Base-by-base conservation (phyloP, 2,113 vertebrate genomes). In the Eurystomus gularis region DNA sequence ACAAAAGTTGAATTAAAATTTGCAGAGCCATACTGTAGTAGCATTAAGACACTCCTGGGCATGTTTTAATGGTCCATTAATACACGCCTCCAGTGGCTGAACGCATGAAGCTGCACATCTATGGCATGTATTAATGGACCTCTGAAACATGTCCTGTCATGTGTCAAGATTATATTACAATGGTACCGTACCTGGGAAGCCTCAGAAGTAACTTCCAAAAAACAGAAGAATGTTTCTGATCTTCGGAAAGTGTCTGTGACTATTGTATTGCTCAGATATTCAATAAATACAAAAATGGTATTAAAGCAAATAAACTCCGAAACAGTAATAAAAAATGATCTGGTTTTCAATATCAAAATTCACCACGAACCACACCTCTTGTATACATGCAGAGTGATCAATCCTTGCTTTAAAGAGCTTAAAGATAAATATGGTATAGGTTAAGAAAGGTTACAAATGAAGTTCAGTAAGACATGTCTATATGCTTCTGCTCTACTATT, bases 51-150 rank as follows among this genome's bases (percentile, higher is more conserved):
- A 97, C 96, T 97, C 93, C 94, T 81, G 91, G 94, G 94, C 52
- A 69, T 86, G 73, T 98, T 98, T 97, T 96, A 96, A 95, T 95
- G 88, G 92, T 93, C 93, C 85, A 94, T 97, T 97, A 96, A 95
- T 96, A 96, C 64, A 87, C 2, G 17, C 52, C 79, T 93, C 80
- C 28, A 29, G 93, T 94, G 61, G 72, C 60, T 95, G 88, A 92
- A 80, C 75, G 68, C 60, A 83, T 86, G 94, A 94, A 64, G 42
- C 79, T 97, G 94, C 88, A 93, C 96, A 96, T 93, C 70, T 51
- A 96, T 29, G 42, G 39, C 46, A 84, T 83, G 94, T 83, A 71
- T 95, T 96, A 96, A 91, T 44, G 76, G 81, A 92, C 83, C 44
- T 55, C 78, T 96, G 94, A 88, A 97, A 96, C 90, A 92, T 60